Evolutionary conservation across 2,888 invertebrate species (phyloP).

Genomic region (Eledone cirrhosa): DNA sequence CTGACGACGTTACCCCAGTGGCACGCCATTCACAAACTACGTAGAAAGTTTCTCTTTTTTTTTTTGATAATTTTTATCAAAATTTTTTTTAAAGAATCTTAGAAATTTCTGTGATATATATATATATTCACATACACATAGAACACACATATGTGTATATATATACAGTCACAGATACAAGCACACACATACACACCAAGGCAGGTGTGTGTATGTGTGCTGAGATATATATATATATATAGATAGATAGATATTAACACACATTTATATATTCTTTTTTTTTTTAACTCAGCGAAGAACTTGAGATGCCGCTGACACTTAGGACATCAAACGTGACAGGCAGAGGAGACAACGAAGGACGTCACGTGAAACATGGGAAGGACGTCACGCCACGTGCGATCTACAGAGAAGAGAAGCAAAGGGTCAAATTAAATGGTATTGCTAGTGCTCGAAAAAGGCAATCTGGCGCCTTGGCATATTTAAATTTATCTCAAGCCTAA

Average conservation of each 20-base stretch:
- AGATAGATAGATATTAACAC: too few relatives aligned
- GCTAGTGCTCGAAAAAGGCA: conserved; percentile 23
- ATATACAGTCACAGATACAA: too few relatives aligned
- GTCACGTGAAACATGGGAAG: conserved; percentile 30
- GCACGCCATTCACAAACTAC: conserved; percentile 29
- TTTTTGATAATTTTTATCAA: conserved; percentile 5
- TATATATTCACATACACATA: too few relatives aligned
- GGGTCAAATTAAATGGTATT: conserved; percentile 29
- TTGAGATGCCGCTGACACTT: conserved; percentile 29
- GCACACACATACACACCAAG: too few relatives aligned
- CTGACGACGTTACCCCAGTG: conserved; percentile 24
- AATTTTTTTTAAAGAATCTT: conserved; percentile 13
- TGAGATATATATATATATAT: conserved; percentile 20
- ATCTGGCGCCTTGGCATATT: conserved; percentile 25
- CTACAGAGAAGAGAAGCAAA: conserved; percentile 31
- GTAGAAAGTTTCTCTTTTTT: not conserved
- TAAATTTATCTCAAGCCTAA: conserved; percentile 15
- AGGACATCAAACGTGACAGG: conserved; percentile 31
- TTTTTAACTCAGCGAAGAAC: conserved; percentile 25
- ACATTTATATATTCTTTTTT: not conserved
- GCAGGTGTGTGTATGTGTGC: too few relatives aligned
- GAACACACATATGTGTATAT: too few relatives aligned
- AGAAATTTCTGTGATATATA: conserved; percentile 15
- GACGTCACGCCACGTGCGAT: conserved; percentile 31
- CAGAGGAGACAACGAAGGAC: conserved; percentile 31